phyloP scores from a whole-genome alignment of 2,888 invertebrate species.

The Seira sanloemensis region DNA sequence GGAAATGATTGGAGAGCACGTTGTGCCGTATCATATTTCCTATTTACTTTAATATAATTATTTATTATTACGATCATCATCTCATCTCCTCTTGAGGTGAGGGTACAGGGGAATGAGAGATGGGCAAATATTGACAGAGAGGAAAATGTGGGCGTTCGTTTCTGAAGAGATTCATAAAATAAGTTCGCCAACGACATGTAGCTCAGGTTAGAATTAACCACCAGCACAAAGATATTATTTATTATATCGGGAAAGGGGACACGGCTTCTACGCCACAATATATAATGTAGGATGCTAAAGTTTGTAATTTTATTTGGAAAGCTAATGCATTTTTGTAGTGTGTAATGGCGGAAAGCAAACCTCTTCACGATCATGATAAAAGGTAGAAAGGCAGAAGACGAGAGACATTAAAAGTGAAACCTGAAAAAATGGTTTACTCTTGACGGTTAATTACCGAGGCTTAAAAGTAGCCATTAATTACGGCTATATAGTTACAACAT shows the following conservation, averaged over 20 bases:
- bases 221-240: too few species aligned
- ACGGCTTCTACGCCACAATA: not conserved
- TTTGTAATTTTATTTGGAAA: not conserved
- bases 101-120: too few species aligned
- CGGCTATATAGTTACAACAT: too few species aligned
- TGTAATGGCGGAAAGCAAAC: not conserved
- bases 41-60: not conserved
- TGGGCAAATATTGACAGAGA: not conserved
- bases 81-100: not conserved
- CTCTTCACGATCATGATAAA: not conserved
- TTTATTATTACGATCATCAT: not conserved
- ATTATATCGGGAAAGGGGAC: not conserved
- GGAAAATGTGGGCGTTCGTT: not conserved
- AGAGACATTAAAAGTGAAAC: not conserved
- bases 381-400: not conserved
- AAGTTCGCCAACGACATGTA: not conserved
- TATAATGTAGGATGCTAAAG: not conserved
- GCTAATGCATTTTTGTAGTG: not conserved
- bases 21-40: not conserved
- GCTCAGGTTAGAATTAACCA: too few species aligned
- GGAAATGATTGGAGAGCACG: not conserved
- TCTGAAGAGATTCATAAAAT: not conserved
- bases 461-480: not conserved
- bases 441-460: not conserved
- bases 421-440: constrained; percentile 9